These are phyloP conservation scores for Hoplostethus mediterraneus DNA, from an alignment of 2,797 vertebrate species.

Conservation along the genomic window DNA sequence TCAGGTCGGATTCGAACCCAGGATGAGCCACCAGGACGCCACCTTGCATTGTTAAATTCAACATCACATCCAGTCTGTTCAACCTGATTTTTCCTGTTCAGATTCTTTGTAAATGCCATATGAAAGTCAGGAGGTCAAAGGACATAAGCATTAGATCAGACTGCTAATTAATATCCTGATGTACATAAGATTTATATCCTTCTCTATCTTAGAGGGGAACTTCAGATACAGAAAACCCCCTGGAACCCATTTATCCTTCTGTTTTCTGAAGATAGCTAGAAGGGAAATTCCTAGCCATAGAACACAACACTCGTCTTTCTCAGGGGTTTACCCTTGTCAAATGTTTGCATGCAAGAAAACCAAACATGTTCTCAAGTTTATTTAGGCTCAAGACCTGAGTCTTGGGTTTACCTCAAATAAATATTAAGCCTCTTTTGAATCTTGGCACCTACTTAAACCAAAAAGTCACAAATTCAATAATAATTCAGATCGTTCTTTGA, in stretches of 20 bases:
- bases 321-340: conserved; percentile 18
- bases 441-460: conserved; percentile 41
- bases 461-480: conserved; percentile 48
- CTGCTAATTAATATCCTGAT: conserved; percentile 58
- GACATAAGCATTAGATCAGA: conserved; percentile 52
- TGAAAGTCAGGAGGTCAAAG: neutral
- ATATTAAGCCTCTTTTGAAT: conserved; percentile 42
- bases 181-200: conserved; percentile 59
- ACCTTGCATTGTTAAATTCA: neutral
- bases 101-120: neutral
- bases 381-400: conserved; percentile 3
- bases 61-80: neutral
- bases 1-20: too few relatives aligned
- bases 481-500: conserved; percentile 47
- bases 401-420: conserved; percentile 13
- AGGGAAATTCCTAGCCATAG: conserved; percentile 1
- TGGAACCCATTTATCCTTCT: conserved; percentile 15
- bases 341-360: neutral
- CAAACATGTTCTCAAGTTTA: conserved; percentile 22
- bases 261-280: conserved; percentile 10
- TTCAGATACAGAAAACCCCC: conserved; percentile 21
- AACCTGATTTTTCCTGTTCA: neutral
- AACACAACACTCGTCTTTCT: neutral
- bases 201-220: conserved; percentile 49
- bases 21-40: too few relatives aligned